Conservation (phyloP, 2,797 vertebrate species). For the Gallinago stenura region DNA sequence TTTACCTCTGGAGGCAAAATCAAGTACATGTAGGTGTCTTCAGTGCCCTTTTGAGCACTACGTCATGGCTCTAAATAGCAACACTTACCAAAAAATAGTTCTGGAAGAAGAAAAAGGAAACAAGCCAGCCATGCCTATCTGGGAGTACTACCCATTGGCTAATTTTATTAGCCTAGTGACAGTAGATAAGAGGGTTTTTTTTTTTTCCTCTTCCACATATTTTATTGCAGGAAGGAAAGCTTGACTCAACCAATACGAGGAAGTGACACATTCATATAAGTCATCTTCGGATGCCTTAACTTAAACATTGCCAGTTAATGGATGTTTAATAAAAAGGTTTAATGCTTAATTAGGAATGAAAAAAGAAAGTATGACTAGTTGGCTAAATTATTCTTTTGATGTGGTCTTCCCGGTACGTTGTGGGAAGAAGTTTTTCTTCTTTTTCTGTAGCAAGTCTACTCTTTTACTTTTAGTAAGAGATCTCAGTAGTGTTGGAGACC, state of each 20-base stretch:
- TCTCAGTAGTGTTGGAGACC: rapidly evolving
- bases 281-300: slow-evolving; percentile 59
- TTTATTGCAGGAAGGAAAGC: slow-evolving; percentile 74
- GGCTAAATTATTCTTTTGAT: neutral
- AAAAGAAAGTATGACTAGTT: neutral
- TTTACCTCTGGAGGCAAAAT: neutral
- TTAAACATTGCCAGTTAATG: slow-evolving; percentile 59
- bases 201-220: slow-evolving; percentile 44
- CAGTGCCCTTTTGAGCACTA: neutral
- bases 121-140: slow-evolving; percentile 36
- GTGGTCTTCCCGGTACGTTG: neutral
- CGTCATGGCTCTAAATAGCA: slow-evolving; percentile 30
- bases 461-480: neutral
- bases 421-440: neutral
- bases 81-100: slow-evolving; percentile 44
- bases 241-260: slow-evolving; percentile 14
- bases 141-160: slow-evolving; percentile 31
- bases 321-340: slow-evolving; percentile 35
- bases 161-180: slow-evolving; percentile 66
- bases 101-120: slow-evolving; percentile 49
- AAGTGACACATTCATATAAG: slow-evolving; percentile 70
- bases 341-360: slow-evolving; percentile 38
- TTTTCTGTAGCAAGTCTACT: neutral
- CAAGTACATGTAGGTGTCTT: neutral
- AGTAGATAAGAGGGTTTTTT: slow-evolving; percentile 37